Evolutionary conservation across 2,888 invertebrate species (phyloP), one percentile per base, ranked within the genome.

Genomic region (Uropetala carovei): DNA sequence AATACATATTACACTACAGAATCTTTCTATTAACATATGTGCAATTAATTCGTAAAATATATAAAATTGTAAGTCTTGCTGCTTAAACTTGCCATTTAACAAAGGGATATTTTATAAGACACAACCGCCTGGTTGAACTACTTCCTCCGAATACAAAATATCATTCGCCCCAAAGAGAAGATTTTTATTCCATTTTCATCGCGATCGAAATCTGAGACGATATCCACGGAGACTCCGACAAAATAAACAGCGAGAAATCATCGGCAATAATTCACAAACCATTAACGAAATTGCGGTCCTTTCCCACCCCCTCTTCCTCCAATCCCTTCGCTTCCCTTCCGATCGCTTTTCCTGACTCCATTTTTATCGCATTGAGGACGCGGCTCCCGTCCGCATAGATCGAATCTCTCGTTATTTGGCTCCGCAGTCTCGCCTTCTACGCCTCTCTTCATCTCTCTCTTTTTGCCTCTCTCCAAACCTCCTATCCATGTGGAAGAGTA

Each of bases 231-330:
- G 27, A 22, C 75, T 75, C 27, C 75, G 75, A 75, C 22, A 75
- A 75, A 75, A 75, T 75, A 75, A 75, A 75, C 22, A 75, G 22
- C 75, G 75, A 27, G 75, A 75, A 75, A 27, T 75, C 75, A 75
- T 75, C n/a, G 27, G 75, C 75, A 75, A 75, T 75, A 75, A 75
- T 75, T 75, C 75, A 75, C 75, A 14, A 27, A 18, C 75, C 75
- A 75, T 75, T 75, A 75, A 75, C 75, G 22, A 75, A 75, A 75
- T 75, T 75, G 75, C 27, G 22, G n/a, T 75, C 75, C 75, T 27
- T 75, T 22, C 11, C 75, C n/a, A 75, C 13, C 27, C 22, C 27
- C 75, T 75, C 27, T 22, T 11, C 22, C 75, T 75, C 27, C 75
- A 22, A 75, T 75, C 22, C 22, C 8, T 75, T 11, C 75, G 22